These are phyloP conservation scores for Microctenopoma stevenorrisi DNA, from an alignment of 2,797 vertebrate species.

Conservation along the genomic window DNA sequence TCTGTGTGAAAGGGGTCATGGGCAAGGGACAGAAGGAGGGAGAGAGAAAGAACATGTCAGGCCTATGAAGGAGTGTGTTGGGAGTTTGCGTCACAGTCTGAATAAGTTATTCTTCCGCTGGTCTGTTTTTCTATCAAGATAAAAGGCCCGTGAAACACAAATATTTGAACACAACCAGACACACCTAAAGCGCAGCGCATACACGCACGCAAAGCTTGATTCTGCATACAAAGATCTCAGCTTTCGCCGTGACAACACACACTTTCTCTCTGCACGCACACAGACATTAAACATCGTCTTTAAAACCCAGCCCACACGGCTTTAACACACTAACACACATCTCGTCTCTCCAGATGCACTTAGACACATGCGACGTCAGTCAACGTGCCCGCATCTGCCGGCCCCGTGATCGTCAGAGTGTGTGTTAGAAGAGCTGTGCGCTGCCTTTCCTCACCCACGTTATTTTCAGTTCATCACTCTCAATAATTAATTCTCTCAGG, in stretches of 20 bases:
- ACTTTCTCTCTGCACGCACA: constrained; percentile 5
- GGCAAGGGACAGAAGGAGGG: constrained; percentile 48
- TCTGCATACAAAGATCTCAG: constrained; percentile 17
- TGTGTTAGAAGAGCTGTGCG: constrained; percentile 54
- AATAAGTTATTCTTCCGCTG: constrained; percentile 68
- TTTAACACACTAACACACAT: constrained; percentile 33
- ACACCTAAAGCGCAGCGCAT: not conserved
- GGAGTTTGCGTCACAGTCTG: constrained; percentile 65
- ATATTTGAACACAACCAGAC: constrained; percentile 17
- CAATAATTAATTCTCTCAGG: constrained; percentile 83
- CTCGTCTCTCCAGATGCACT: constrained; percentile 11
- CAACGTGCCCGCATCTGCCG: constrained; percentile 54
- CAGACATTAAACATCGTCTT: constrained; percentile 20
- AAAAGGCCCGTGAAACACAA: constrained; percentile 45
- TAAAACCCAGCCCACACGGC: constrained; percentile 28
- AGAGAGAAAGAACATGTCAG: constrained; percentile 57
- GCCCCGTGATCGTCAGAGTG: constrained; percentile 61
- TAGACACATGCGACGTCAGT: constrained; percentile 25
- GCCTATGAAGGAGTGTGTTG: constrained; percentile 58
- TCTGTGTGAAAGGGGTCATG: constrained; percentile 63
- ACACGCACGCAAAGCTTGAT: constrained; percentile 3
- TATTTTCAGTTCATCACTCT: constrained; percentile 85
- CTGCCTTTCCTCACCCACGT: constrained; percentile 66
- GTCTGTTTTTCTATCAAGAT: constrained; percentile 53
- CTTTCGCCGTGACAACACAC: constrained; percentile 15